Percentiles rank a stretch among this genome's conserved stretches.
phyloP scores from a whole-genome alignment of 2,797 vertebrate genomes.

The Gymnodraco acuticeps region DNA sequence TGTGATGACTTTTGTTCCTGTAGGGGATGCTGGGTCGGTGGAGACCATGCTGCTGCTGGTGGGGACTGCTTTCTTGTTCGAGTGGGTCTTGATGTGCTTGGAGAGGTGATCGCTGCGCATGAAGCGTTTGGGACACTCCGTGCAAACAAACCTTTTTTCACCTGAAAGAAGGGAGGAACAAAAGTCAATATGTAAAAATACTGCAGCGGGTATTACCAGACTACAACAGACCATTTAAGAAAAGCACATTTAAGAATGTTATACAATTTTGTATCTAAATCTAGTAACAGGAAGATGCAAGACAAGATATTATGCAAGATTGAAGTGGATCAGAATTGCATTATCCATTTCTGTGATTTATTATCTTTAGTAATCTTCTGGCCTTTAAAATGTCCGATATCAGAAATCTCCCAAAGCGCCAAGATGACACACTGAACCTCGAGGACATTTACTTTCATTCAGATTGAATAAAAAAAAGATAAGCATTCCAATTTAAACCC shows the following conservation, averaged over 20 bases:
- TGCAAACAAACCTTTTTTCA: conserved; percentile 94
- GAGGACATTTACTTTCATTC: not conserved
- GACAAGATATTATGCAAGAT: not conserved
- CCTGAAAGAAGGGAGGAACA: conserved; percentile 76
- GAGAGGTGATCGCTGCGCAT: conserved; percentile 98
- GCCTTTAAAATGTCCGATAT: not conserved
- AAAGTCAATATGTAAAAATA: not conserved
- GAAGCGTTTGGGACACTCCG: conserved; percentile 96
- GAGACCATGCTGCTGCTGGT: conserved; percentile 40
- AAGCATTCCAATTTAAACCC: not conserved
- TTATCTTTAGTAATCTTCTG: not conserved
- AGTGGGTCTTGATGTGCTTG: conserved; percentile 97
- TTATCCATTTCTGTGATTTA: not conserved
- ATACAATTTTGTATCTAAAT: not conserved
- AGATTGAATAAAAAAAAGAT: not conserved
- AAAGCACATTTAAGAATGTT: not conserved
- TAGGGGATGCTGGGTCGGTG: conserved; percentile 81
- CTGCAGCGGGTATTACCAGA: not conserved
- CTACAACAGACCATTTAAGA: not conserved
- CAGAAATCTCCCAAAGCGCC: not conserved
- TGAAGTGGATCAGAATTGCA: not conserved
- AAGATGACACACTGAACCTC: not conserved
- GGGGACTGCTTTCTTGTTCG: conserved; percentile 89
- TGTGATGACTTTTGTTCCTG: conserved; percentile 80
- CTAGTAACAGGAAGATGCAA: not conserved